Base-by-base conservation (phyloP, 2,113 vertebrate species). In the Lutjanus erythropterus region DNA sequence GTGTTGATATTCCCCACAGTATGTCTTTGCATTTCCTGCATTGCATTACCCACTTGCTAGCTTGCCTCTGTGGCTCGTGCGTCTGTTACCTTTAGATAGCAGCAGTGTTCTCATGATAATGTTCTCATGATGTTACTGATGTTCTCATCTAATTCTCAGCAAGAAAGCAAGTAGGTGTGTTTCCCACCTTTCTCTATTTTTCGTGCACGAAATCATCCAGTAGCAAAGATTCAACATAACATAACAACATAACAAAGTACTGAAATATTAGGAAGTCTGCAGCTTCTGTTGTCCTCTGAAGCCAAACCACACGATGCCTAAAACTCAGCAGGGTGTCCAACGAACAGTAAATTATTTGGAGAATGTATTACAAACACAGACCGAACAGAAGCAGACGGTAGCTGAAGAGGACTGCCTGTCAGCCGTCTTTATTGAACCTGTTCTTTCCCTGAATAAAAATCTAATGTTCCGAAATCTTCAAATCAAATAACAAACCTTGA, bases 401-500 rank as follows among this genome's bases (percentile, higher is more conserved):
- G 44, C 42, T 49, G 58, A 46, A 11, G 33, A 37, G 12, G 10
- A n/a, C 25, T 33, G 5, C 23, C 33, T 41, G 50, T 59, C 80
- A 49, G 80, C 29, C 66, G 58, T 42, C 39, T 60, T 75, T 49
- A 12, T 39, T 25, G 37, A 52, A 62, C 60, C 70, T 58, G 23
- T 62, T 62, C 35, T 64, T 19, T 35, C 41, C 56, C 41, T 12
- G 15, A 35, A 47, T 8, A 31, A 15, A 53, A 68, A 49, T 35
- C 35, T 37, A 21, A 42, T 46, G 1, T 44, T 50, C 35, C 0
- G n/a, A 41, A 64, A 71, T 73, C 49, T 53, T 19, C 5, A n/a
- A 69, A 14, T 46, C 33, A 60, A 50, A 75, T 46, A 52, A 61
- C 31, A 80, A 78, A 41, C 52, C 21, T 65, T 65, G 33, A 72